Evolutionary conservation across 23 tunicate genomes (phyloP), one percentile per base, ranked within the genome.

Genomic region (Oikopleura albicans): DNA sequence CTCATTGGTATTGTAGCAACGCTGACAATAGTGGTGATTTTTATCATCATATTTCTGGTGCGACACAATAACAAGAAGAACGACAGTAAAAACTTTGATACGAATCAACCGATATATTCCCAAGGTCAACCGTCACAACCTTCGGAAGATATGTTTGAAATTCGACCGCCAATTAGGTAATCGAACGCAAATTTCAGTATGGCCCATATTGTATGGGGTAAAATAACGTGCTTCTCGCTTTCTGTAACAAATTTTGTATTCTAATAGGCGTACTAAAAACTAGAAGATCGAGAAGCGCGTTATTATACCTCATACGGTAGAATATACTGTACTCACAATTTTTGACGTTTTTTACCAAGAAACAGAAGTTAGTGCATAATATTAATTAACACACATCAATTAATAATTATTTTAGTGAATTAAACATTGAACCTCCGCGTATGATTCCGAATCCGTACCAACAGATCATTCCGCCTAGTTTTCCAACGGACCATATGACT

Each of bases 371-470:
- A n/a, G n/a, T n/a, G n/a, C n/a, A n/a, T n/a, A n/a, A n/a, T n/a
- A n/a, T n/a, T n/a, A n/a, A n/a, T n/a, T n/a, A n/a, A n/a, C n/a
- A n/a, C n/a, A n/a, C n/a, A n/a, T n/a, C n/a, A n/a, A n/a, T n/a
- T n/a, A n/a, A n/a, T n/a, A 8, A 49, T 8, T 49, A 49, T 22
- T 71, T 71, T 2, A 71, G 79, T 29, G 79, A 71, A 12, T 16
- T 71, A 37, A 16, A 16, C 31, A 31, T 71, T 16, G 36, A 71
- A 31, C 79, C 79, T 71, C 79, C 79, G 31, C 27, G 35, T 2
- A 16, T 71, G 34, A 29, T 71, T 71, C 79, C 33, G 37, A 71
- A 71, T 71, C 79, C 79, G 4, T 71, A 71, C 31, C 79, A 71
- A 71, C 79, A 71, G 35, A 71, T 71, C 2, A 12, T 71, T 12